phyloP scores from a whole-genome alignment of 2,888 invertebrate species.

The Nycteola revayana region DNA sequence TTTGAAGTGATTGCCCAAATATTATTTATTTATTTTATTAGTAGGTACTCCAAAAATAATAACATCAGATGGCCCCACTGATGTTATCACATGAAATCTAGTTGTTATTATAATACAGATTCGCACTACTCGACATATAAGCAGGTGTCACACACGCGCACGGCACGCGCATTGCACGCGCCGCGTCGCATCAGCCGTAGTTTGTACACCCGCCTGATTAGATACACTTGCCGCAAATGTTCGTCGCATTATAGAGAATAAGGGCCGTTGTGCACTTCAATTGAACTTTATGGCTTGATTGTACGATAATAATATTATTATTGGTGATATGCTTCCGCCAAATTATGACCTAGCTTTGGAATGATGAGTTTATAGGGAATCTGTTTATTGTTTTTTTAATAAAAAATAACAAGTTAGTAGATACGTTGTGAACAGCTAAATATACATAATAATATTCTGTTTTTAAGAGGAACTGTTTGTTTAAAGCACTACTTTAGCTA shows the following conservation, averaged over 20 bases:
- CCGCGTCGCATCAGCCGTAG: too few species aligned
- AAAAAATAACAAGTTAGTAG: too few species aligned
- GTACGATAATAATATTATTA: constrained; percentile 56
- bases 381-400: too few species aligned
- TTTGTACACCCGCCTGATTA: constrained; percentile 48
- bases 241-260: constrained; percentile 28
- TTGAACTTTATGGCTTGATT: constrained; percentile 45
- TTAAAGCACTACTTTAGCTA: too few species aligned
- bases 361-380: constrained; percentile 7
- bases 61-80: constrained; percentile 1
- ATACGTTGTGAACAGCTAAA: too few species aligned
- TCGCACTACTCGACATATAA: constrained; percentile 17
- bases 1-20: too few species aligned
- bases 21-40: too few species aligned
- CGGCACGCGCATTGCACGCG: constrained; percentile 49
- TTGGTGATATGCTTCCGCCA: constrained; percentile 1
- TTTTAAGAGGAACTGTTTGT: too few species aligned
- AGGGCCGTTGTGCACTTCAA: constrained; percentile 25
- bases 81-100: constrained; percentile 19
- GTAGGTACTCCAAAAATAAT: neutral
- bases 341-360: constrained; percentile 17
- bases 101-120: constrained; percentile 30
- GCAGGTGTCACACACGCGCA: constrained; percentile 60
- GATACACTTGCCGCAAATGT: constrained; percentile 71
- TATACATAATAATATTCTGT: too few species aligned